phyloP scores from a whole-genome alignment of 1,140 invertebrate species.

The Drosophila arizonae region DNA sequence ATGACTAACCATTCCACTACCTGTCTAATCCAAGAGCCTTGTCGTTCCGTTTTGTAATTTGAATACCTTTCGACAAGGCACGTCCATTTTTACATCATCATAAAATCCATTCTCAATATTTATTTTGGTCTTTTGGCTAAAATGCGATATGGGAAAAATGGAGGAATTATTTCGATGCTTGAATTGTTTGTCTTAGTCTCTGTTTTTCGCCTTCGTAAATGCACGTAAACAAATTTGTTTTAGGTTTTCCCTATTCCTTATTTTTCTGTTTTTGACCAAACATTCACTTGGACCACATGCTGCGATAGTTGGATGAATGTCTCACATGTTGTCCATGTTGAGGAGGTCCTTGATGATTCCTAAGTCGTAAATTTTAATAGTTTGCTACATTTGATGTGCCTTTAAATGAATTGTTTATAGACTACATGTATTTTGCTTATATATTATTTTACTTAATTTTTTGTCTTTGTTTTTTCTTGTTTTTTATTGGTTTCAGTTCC shows the following conservation, averaged over 20 bases:
- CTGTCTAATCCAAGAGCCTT: conserved; percentile 19
- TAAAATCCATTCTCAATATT: conserved; percentile 41
- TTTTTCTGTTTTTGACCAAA: neutral
- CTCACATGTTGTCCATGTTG: conserved; percentile 46
- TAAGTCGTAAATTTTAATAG: conserved; percentile 34
- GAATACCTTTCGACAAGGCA: conserved; percentile 46
- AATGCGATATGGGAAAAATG: conserved; percentile 34
- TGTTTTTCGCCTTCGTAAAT: conserved; percentile 43
- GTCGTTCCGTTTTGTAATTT: conserved; percentile 52
- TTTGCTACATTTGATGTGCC: conserved; percentile 33
- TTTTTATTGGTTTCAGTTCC: conserved; percentile 40
- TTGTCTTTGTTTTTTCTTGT: conserved; percentile 5
- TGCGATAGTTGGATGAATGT: conserved; percentile 19
- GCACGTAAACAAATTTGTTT: conserved; percentile 76
- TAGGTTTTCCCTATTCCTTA: conserved; percentile 42
- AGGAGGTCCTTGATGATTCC: conserved; percentile 42
- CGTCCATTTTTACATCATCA: conserved; percentile 43
- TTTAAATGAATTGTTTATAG: neutral
- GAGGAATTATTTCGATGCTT: conserved; percentile 2
- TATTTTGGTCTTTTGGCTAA: conserved; percentile 52
- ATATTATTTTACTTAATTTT: conserved; percentile 12
- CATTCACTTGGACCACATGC: conserved; percentile 61
- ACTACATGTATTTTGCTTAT: neutral
- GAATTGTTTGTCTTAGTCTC: conserved; percentile 8
- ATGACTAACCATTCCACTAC: conserved; percentile 42